Evolutionary conservation across 2,797 vertebrate species (phyloP), one percentile per base, ranked within the genome.

Genomic region (Meda fulgida): DNA sequence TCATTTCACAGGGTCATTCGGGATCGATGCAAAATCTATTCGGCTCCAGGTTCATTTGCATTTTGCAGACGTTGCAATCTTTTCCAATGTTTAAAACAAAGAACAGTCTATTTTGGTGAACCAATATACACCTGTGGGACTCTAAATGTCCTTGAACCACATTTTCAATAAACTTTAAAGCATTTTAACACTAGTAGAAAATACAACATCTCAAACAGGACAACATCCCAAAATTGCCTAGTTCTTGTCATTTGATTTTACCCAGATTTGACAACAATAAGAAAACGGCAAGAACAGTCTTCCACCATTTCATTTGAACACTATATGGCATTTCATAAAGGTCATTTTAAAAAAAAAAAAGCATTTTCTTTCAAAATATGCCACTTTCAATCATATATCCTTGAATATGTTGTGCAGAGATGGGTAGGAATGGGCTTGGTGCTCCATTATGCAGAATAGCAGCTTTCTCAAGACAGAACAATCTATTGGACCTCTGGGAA

Each of bases 1-100:
- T 77, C 80, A 70, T 83, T 72, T 76, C 72, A 43, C 72, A 29
- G 16, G 85, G 87, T 84, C 83, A 84, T 83, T 55, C 67, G 4
- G 55, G 78, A 86, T 88, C 89, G 63, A 89, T 87, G 53, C 23
- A 31, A 31, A 48, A 72, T 78, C 48, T 77, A 71, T 46, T 84
- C 51, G 29, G 65, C 48, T 43, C 29, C 60, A 46, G 69, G 60
- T 16, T 26, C 72, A 87, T 89, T 89, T 87, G 84, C 89, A 88
- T 89, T 88, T 88, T 82, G 87, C 85, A 70, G 36, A 66, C 26
- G 58, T 48, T 80, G 85, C 55, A n/a, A 34, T 77, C n/a, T 79
- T 65, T 79, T 29, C 23, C 66, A 26, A 79, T 29, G 53, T 29
- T 55, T 55, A 55, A 70, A 34, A 40, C 13, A 78, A 63, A 84